A percentile compares a stretch with the other conserved stretches of the same genome.
Conservation (phyloP, 2,888 invertebrate genomes). For the Tenthredo amoena region DNA sequence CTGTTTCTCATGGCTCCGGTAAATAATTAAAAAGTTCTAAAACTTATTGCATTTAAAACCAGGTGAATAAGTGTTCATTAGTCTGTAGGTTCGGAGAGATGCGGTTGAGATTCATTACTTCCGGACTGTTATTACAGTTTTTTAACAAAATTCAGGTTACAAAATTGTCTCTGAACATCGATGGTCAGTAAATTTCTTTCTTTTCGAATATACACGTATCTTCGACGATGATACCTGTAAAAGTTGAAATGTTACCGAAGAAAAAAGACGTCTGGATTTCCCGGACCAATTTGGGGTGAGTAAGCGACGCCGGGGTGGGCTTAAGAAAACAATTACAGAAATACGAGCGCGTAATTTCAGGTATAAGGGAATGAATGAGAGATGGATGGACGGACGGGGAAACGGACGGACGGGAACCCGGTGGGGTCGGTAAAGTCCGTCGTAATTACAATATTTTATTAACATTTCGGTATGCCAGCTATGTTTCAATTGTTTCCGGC, state of each 20-base stretch:
- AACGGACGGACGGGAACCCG: slow-evolving; percentile 27
- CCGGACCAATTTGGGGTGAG: slow-evolving; percentile 21
- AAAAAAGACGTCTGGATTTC: slow-evolving; percentile 36
- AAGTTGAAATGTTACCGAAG: background rate
- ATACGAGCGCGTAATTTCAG: slow-evolving; percentile 50
- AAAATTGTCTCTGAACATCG: background rate
- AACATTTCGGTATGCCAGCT: slow-evolving; percentile 50
- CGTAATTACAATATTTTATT: slow-evolving; percentile 52
- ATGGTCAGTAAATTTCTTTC: background rate
- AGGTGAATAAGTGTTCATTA: slow-evolving; percentile 1
- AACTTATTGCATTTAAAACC: slow-evolving; percentile 2
- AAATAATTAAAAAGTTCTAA: slow-evolving; percentile 21
- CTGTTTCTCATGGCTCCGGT: slow-evolving; percentile 1
- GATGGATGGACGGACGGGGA: slow-evolving; percentile 43
- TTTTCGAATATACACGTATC: background rate
- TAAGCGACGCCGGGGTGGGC: slow-evolving; percentile 24
- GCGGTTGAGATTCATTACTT: background rate
- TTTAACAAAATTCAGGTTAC: background rate
- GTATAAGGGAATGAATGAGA: slow-evolving; percentile 51
- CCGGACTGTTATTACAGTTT: background rate
- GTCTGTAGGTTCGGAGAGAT: background rate
- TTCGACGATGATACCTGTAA: background rate
- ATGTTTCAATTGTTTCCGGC: slow-evolving; percentile 49
- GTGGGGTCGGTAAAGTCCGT: slow-evolving; percentile 47
- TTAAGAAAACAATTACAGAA: slow-evolving; percentile 53